phyloP scores from a whole-genome alignment of 2,797 vertebrate genomes.

The Takifugu ocellatus region DNA sequence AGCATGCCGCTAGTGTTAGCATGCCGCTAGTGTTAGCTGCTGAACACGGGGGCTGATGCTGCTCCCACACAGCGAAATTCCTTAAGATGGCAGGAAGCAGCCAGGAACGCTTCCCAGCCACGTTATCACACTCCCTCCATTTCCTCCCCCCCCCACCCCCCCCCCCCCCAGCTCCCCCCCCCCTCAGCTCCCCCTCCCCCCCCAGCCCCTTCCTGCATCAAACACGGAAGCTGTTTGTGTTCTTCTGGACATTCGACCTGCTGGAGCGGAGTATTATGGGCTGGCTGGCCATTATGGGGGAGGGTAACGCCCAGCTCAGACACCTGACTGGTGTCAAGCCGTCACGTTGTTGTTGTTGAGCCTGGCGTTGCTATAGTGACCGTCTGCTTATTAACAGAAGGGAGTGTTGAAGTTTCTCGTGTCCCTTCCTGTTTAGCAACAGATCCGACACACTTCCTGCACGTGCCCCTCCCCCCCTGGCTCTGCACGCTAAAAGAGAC shows the following conservation, averaged over 20 bases:
- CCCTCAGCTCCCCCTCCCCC: not conserved
- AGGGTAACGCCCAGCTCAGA: too few species aligned
- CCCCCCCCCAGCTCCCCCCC: too few species aligned
- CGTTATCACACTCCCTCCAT: slow-evolving; percentile 12
- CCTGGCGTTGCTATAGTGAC: slow-evolving; percentile 4
- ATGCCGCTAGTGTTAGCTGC: slow-evolving; percentile 8
- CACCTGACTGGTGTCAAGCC: too few species aligned
- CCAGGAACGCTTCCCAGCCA: slow-evolving; percentile 45
- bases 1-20: slow-evolving; percentile 32
- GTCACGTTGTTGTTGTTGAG: too few species aligned
- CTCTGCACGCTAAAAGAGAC: not conserved
- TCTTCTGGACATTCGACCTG: too few species aligned
- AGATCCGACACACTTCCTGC: not conserved
- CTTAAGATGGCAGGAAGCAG: slow-evolving; percentile 37
- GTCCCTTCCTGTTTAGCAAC: not conserved
- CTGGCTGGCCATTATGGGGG: too few species aligned
- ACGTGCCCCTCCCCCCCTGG: slow-evolving; percentile 8
- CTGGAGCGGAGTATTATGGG: too few species aligned
- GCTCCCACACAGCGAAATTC: slow-evolving; percentile 22
- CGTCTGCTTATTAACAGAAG: not conserved
- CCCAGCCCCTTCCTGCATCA: slow-evolving; percentile 16
- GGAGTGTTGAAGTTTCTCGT: not conserved
- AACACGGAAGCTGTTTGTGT: too few species aligned
- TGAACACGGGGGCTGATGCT: not conserved
- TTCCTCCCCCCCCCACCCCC: slow-evolving; percentile 31